A percentile compares a stretch with the other conserved stretches of the same genome.
These are phyloP conservation scores for Muscicapa comitata DNA, from an alignment of 2,797 vertebrate species.

Conservation along the genomic window DNA sequence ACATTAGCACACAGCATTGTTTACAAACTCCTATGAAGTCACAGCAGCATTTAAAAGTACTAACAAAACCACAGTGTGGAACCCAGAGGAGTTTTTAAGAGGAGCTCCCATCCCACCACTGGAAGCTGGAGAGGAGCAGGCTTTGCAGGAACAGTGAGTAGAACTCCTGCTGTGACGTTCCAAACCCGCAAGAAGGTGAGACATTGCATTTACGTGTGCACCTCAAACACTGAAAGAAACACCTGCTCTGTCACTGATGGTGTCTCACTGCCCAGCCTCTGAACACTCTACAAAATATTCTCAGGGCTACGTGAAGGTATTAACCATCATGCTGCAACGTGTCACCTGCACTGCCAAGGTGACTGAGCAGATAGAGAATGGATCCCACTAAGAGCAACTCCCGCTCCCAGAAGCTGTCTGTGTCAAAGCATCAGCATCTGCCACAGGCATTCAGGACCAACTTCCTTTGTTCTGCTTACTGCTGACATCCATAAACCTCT, in stretches of 20 bases:
- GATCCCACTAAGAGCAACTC: neutral
- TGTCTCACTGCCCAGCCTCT: neutral
- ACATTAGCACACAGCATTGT: neutral
- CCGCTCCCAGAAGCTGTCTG: accelerated
- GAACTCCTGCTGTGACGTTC: neutral
- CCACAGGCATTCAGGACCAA: neutral
- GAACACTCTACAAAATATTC: neutral
- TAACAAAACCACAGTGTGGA: neutral
- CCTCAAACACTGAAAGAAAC: neutral
- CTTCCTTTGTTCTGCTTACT: neutral
- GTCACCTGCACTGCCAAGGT: neutral
- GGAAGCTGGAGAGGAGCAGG: neutral
- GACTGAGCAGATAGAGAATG: neutral
- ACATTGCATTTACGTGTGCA: accelerated
- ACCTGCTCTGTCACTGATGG: neutral
- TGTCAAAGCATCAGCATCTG: neutral
- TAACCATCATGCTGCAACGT: neutral
- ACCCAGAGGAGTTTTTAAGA: neutral
- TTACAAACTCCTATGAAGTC: neutral
- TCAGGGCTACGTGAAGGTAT: neutral
- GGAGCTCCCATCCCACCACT: neutral
- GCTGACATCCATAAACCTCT: neutral
- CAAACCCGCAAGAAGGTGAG: neutral
- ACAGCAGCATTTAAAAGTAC: neutral
- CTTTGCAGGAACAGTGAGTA: neutral